A percentile compares a stretch with the other conserved stretches of the same genome.
Conservation (phyloP, 1,140 invertebrate genomes). For the Euwallacea fornicatus region DNA sequence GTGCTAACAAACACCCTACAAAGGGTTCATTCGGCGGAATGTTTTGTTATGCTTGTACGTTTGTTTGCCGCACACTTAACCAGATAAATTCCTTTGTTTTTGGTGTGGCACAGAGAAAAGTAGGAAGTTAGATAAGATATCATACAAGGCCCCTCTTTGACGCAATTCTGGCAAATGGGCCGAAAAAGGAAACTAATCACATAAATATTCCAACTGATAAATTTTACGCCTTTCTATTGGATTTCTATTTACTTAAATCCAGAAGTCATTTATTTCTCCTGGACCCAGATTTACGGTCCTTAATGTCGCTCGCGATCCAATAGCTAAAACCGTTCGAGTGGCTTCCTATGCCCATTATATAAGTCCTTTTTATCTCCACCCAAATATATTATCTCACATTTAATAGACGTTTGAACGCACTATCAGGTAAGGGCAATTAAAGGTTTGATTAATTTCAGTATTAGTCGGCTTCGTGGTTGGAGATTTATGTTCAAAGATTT, state of each 20-base stretch:
- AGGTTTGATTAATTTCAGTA: neutral
- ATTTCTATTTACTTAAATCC: conserved; percentile 27
- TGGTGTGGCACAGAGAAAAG: no score
- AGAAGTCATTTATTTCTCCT: conserved; percentile 26
- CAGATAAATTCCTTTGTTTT: no score
- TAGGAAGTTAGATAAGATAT: no score
- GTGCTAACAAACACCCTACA: no score
- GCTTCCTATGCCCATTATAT: conserved; percentile 28
- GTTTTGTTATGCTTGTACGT: no score
- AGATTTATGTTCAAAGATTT: no score
- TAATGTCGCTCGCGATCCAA: conserved; percentile 27
- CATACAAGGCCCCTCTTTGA: neutral
- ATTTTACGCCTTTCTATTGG: conserved; percentile 15
- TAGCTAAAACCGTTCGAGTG: conserved; percentile 26
- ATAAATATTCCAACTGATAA: conserved; percentile 15
- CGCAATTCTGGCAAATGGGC: neutral
- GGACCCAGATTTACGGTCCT: conserved; percentile 25
- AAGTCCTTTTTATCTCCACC: conserved; percentile 18
- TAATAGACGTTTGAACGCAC: neutral
- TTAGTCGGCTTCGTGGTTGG: neutral
- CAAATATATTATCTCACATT: conserved; percentile 17
- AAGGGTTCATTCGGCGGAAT: no score
- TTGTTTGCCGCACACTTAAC: no score
- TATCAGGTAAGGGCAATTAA: conserved; percentile 19
- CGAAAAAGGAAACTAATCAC: neutral